These are phyloP conservation scores for Cecidostiba fungosa DNA, from an alignment of 2,888 invertebrate species.

Conservation along the genomic window DNA sequence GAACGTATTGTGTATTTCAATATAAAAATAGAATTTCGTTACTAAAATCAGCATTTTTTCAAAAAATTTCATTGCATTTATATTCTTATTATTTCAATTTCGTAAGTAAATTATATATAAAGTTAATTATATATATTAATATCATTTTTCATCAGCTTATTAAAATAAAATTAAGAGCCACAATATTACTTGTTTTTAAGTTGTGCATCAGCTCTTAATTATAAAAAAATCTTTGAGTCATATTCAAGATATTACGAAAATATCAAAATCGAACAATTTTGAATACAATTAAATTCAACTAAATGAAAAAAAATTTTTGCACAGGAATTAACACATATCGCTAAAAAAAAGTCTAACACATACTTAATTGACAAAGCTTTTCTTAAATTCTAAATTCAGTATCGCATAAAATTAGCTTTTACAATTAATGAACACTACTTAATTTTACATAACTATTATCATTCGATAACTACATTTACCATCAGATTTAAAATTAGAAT, in stretches of 20 bases:
- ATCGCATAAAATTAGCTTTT: background rate
- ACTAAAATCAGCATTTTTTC: background rate
- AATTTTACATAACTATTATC: background rate
- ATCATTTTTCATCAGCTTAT: too few relatives aligned
- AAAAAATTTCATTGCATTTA: background rate
- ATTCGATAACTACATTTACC: background rate
- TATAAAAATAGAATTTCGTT: background rate
- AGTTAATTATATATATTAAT: background rate
- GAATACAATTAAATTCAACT: too few relatives aligned
- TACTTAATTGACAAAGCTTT: background rate
- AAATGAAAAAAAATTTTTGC: too few relatives aligned
- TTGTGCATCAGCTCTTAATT: background rate
- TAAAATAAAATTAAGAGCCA: too few relatives aligned
- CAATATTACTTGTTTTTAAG: background rate
- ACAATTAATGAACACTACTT: background rate
- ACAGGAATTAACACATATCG: background rate
- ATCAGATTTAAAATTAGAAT: background rate
- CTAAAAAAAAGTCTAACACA: background rate
- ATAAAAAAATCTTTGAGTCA: background rate
- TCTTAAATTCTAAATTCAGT: background rate
- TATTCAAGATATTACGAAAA: background rate
- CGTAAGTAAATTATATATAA: background rate
- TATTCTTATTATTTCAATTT: background rate
- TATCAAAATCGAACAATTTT: too few relatives aligned
- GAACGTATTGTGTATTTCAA: background rate